A percentile compares a stretch with the other conserved stretches of the same genome.
Evolutionary conservation across 2,113 vertebrate genomes (phyloP).

Genomic region (Budorcas taxicolor): DNA sequence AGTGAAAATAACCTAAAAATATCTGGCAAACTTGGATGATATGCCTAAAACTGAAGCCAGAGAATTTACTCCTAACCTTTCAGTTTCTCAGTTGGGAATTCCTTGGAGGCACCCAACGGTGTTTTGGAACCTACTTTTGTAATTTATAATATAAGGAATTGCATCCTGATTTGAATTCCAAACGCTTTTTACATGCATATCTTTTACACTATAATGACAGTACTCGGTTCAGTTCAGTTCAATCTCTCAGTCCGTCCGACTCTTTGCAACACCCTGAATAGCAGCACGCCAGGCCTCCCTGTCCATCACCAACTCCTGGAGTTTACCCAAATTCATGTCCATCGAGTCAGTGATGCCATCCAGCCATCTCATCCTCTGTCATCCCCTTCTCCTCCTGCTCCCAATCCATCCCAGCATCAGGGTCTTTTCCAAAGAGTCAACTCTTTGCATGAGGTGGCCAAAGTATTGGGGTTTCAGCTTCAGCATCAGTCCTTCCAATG

Average conservation of each 20-base stretch:
- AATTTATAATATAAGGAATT: neutral
- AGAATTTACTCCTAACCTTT: neutral
- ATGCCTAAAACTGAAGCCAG: neutral
- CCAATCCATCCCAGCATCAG: too few species aligned
- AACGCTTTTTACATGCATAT: neutral
- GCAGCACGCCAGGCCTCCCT: too few species aligned
- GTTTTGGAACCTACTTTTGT: neutral
- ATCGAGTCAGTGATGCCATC: too few species aligned
- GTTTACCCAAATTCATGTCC: too few species aligned
- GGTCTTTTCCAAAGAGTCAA: too few species aligned
- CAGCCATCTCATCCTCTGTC: too few species aligned
- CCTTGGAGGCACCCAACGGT: neutral
- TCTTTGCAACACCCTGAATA: too few species aligned
- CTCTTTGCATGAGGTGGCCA: too few species aligned
- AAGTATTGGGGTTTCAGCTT: too few species aligned
- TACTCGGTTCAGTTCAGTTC: neutral
- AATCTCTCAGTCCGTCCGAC: accelerated
- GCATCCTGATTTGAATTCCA: neutral
- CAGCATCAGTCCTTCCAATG: too few species aligned
- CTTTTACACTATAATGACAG: neutral
- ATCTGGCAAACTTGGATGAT: neutral
- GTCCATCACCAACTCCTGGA: too few species aligned
- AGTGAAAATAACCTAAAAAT: neutral
- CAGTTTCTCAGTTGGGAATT: neutral
- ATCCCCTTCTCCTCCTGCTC: too few species aligned